These are phyloP conservation scores for Corythaixoides concolor DNA, from an alignment of 2,113 vertebrate genomes.

Conservation along the genomic window DNA sequence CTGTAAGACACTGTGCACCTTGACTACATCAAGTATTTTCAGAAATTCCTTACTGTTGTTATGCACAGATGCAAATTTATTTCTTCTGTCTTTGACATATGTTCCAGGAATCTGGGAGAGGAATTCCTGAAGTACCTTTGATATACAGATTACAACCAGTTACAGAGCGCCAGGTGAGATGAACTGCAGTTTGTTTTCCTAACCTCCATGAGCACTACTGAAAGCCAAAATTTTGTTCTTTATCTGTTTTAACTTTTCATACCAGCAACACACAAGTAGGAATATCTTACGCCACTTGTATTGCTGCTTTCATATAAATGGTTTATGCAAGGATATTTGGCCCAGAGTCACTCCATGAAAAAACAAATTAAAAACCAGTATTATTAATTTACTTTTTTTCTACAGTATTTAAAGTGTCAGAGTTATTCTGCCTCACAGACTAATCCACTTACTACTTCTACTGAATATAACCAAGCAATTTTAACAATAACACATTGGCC, in stretches of 20 bases:
- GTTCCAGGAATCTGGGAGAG: not conserved
- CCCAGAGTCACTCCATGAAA: not conserved
- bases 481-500: not conserved
- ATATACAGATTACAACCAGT: not conserved
- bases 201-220: not conserved
- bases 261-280: not conserved
- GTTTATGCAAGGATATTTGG: not conserved
- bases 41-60: not conserved
- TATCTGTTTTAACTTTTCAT: not conserved
- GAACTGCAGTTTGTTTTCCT: not conserved
- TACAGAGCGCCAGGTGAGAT: not conserved
- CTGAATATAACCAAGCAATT: not conserved
- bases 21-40: not conserved
- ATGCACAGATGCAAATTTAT: not conserved
- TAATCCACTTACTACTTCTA: not conserved
- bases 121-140: not conserved
- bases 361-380: not conserved
- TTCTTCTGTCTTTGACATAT: not conserved
- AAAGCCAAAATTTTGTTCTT: not conserved
- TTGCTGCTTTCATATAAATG: not conserved
- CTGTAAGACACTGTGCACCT: not conserved
- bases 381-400: not conserved
- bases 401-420: not conserved
- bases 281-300: not conserved
- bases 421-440: not conserved